These are phyloP conservation scores for Drosophila suzukii DNA, from an alignment of 1,140 invertebrate genomes.

Conservation along the genomic window DNA sequence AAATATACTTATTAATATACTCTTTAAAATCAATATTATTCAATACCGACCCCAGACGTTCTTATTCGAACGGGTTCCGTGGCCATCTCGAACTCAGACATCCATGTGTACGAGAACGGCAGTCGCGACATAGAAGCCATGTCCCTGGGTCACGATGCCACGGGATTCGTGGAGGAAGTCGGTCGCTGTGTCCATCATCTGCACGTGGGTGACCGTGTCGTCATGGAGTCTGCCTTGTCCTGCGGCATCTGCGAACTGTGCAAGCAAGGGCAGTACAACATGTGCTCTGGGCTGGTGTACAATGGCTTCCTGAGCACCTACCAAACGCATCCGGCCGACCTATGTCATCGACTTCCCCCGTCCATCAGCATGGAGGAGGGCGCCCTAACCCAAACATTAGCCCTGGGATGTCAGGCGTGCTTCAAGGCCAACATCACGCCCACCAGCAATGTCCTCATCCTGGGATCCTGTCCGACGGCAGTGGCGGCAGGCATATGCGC, in stretches of 20 bases:
- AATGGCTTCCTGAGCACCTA: conserved; percentile 67
- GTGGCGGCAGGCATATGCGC: conserved; percentile 66
- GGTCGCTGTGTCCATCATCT: conserved; percentile 59
- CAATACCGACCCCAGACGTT: conserved; percentile 47
- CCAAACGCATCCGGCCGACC: conserved; percentile 70
- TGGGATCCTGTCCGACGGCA: conserved; percentile 61
- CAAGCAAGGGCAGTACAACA: conserved; percentile 70
- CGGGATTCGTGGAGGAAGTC: conserved; percentile 62
- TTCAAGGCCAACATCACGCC: conserved; percentile 65
- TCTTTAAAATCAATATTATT: too few relatives aligned
- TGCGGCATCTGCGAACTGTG: conserved; percentile 74
- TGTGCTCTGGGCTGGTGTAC: conserved; percentile 62
- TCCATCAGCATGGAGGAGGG: conserved; percentile 61
- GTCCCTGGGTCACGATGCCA: conserved; percentile 72
- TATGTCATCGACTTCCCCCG: conserved; percentile 67
- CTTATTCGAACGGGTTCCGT: conserved; percentile 58
- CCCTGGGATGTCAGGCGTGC: conserved; percentile 72
- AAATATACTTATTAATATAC: too few relatives aligned
- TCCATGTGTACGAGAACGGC: conserved; percentile 73
- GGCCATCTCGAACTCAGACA: conserved; percentile 60
- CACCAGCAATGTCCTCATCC: conserved; percentile 65
- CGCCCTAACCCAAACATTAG: conserved; percentile 62
- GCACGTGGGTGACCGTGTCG: conserved; percentile 67
- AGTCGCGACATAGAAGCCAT: conserved; percentile 47
- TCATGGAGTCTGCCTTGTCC: conserved; percentile 68